A percentile compares a stretch with the other conserved stretches of the same genome.
These are phyloP conservation scores for Napeogenes inachia DNA, from an alignment of 2,888 invertebrate genomes.

Conservation along the genomic window DNA sequence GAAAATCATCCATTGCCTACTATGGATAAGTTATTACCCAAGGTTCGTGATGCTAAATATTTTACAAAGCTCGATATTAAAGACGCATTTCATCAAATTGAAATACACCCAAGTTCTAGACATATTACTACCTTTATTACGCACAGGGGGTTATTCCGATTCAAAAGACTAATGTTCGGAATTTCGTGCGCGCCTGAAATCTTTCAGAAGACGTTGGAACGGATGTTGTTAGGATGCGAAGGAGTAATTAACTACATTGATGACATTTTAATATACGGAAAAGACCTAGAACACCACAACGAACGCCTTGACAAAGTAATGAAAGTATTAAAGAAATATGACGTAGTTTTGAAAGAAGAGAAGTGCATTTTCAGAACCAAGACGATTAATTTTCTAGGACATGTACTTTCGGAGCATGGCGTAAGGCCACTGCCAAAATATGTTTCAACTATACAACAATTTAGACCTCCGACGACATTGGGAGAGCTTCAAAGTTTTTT, in stretches of 20 bases:
- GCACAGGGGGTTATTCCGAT: slow-evolving; percentile 33
- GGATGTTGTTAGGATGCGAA: slow-evolving; percentile 30
- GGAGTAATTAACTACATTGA: slow-evolving; percentile 36
- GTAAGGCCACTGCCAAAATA: slow-evolving; percentile 32
- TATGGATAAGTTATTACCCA: slow-evolving; percentile 36
- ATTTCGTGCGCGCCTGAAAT: slow-evolving; percentile 38
- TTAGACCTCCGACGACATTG: slow-evolving; percentile 27
- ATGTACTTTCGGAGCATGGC: slow-evolving; percentile 27
- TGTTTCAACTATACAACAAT: slow-evolving; percentile 22
- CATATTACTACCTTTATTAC: slow-evolving; percentile 36
- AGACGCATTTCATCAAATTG: slow-evolving; percentile 36
- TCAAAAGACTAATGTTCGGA: slow-evolving; percentile 46
- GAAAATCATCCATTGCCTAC: slow-evolving; percentile 38
- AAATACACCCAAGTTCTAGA: slow-evolving; percentile 27
- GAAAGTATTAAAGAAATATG: slow-evolving; percentile 22
- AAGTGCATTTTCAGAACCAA: slow-evolving; percentile 24
- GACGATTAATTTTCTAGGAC: slow-evolving; percentile 27
- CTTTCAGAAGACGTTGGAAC: slow-evolving; percentile 36
- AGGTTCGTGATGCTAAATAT: slow-evolving; percentile 30
- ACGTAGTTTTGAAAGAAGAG: slow-evolving; percentile 24
- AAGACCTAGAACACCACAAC: slow-evolving; percentile 25
- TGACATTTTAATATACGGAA: slow-evolving; percentile 33
- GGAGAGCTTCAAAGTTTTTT: slow-evolving; percentile 37
- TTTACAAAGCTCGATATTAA: slow-evolving; percentile 34
- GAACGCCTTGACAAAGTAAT: slow-evolving; percentile 23